phyloP scores from a whole-genome alignment of 2,888 invertebrate species.

The Carcina quercana region DNA sequence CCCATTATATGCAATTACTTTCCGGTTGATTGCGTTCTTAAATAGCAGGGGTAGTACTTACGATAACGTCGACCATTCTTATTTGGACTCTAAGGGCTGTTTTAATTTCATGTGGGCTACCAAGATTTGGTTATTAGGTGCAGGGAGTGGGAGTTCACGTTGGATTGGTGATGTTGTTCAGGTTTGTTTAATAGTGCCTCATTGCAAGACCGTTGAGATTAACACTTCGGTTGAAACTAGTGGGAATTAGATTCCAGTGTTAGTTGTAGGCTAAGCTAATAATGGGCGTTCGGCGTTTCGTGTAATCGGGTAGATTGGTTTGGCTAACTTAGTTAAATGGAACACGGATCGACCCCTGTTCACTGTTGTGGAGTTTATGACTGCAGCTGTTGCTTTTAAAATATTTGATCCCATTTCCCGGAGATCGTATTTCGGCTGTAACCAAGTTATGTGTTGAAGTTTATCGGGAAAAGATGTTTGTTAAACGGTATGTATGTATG shows the following conservation, averaged over 20 bases:
- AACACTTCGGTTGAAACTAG: constrained; percentile 24
- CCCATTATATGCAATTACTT: constrained; percentile 40
- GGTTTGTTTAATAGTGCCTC: constrained; percentile 25
- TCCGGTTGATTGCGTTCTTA: constrained; percentile 39
- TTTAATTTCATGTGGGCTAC: constrained; percentile 8
- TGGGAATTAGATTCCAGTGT: constrained; percentile 24
- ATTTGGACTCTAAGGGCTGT: constrained; percentile 14
- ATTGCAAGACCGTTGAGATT: constrained; percentile 24
- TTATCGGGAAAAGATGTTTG: too few relatives aligned
- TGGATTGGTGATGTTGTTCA: constrained; percentile 19
- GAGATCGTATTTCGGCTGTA: not conserved
- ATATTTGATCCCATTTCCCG: constrained; percentile 21
- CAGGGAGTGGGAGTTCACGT: constrained; percentile 12
- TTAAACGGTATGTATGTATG: too few relatives aligned
- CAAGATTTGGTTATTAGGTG: not conserved
- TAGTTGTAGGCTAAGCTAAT: constrained; percentile 20
- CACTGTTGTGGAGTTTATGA: constrained; percentile 1
- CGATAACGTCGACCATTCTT: constrained; percentile 22
- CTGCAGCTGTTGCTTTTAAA: constrained; percentile 2
- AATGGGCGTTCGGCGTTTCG: constrained; percentile 19
- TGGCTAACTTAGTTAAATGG: constrained; percentile 9
- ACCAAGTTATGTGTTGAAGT: not conserved
- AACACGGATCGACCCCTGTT: constrained; percentile 2
- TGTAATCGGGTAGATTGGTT: constrained; percentile 16
- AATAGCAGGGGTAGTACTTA: constrained; percentile 33